Evolutionary conservation across 2,888 invertebrate genomes (phyloP).

Genomic region (Eilema caniola): DNA sequence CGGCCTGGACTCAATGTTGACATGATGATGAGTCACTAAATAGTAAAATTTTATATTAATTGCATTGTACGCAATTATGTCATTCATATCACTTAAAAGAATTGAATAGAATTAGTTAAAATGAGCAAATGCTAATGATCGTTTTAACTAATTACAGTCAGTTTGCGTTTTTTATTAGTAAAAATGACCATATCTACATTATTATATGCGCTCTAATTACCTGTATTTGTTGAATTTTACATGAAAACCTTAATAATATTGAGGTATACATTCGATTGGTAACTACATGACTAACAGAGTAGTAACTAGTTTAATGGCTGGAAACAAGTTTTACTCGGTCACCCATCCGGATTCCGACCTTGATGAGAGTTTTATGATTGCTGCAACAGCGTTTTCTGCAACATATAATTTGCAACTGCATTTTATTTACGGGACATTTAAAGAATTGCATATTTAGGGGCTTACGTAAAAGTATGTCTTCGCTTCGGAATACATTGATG

Average conservation of each 20-base stretch:
- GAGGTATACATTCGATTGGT: neutral
- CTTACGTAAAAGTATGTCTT: neutral
- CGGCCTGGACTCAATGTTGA: too few relatives aligned
- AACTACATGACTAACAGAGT: neutral
- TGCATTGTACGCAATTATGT: too few relatives aligned
- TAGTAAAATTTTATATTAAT: too few relatives aligned
- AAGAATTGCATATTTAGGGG: neutral
- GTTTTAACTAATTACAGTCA: neutral
- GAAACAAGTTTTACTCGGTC: constrained; percentile 37
- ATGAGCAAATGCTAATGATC: neutral
- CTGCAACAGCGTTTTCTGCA: constrained; percentile 24
- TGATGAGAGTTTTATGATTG: constrained; percentile 34
- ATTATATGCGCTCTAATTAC: neutral
- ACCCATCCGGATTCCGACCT: constrained; percentile 50
- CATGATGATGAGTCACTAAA: too few relatives aligned
- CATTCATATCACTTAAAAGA: too few relatives aligned
- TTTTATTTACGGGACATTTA: neutral
- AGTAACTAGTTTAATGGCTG: constrained; percentile 8
- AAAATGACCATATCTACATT: neutral
- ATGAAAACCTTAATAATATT: neutral
- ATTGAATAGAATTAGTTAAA: neutral
- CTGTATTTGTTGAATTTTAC: neutral
- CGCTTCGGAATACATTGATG: neutral
- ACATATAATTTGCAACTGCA: neutral
- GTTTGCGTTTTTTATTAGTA: neutral